Evolutionary conservation across 1,140 invertebrate species (phyloP), one percentile per base, ranked within the genome.

Genomic region (Rhizoglyphus robini): DNA sequence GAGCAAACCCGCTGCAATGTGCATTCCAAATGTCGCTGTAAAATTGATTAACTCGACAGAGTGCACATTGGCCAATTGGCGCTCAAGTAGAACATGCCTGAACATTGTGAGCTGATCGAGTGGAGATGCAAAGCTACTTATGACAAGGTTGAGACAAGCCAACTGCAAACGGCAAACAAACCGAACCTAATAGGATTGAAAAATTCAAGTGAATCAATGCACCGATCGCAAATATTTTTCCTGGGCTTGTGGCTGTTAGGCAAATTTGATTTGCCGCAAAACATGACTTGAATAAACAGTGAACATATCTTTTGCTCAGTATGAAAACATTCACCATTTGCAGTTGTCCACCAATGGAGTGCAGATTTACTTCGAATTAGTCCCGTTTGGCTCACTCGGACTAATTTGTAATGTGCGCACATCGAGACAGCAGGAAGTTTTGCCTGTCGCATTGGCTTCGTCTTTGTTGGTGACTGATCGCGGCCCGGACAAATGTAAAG

Each of bases 251-350:
- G 8, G 20, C 51, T 54, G 20, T 54, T 54, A 54, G 31, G 51
- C 23, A 54, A 54, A 54, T 54, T 5, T 54, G 51, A 54, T 54
- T n/a, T 54, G 51, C 15, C 8, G 15, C 51, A 54, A 46, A 8
- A 54, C 51, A 54, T 54, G 51, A 54, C 51, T 54, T 54, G 51
- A 54, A 54, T 54, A 54, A 54, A 54, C 51, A 54, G 8, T 54
- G 23, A 25, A 8, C 51, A 25, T 8, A 11, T 32, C 20, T 54
- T 20, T 11, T 8, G 51, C 51, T 27, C 8, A 25, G 23, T 54
- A 54, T 54, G 20, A 8, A 46, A 46, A 46, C 41, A 46, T 46
- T 46, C 23, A 15, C 41, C 41, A 46, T 46, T 46, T 46, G 41
- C 41, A 15, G 23, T 46, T 46, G 41, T 46, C 41, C 41, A 15